Percentiles rank a stretch among this genome's conserved stretches.
phyloP scores from a whole-genome alignment of 2,888 invertebrate genomes.

The Heliconius ethilla region DNA sequence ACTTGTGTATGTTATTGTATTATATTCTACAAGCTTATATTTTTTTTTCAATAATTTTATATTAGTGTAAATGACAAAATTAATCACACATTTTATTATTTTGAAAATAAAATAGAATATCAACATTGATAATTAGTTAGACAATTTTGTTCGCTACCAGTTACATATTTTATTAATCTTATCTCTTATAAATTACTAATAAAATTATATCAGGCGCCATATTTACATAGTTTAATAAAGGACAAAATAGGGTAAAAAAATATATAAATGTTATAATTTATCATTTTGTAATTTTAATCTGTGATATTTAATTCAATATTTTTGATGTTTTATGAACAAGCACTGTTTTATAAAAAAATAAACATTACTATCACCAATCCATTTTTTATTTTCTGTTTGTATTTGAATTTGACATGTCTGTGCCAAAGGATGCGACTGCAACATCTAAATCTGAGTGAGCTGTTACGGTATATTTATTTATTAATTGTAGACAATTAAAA shows the following conservation, averaged over 20 bases:
- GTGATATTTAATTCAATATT: slow-evolving; percentile 32
- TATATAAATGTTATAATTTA: background rate
- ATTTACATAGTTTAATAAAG: background rate
- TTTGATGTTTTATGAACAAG: slow-evolving; percentile 12
- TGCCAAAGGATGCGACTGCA: slow-evolving; percentile 43
- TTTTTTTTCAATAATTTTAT: background rate
- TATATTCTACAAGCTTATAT: background rate
- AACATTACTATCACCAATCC: slow-evolving; percentile 10
- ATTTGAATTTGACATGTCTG: slow-evolving; percentile 47
- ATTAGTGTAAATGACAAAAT: background rate
- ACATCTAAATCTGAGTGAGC: slow-evolving; percentile 40
- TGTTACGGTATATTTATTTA: background rate
- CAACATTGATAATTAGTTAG: background rate
- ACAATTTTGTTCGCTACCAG: background rate
- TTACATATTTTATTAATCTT: background rate
- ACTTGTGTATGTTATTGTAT: background rate
- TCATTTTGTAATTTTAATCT: slow-evolving; percentile 27
- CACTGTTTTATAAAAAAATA: slow-evolving; percentile 13
- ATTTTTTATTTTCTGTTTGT: slow-evolving; percentile 21
- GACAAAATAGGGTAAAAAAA: slow-evolving; percentile 19
- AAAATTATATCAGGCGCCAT: background rate
- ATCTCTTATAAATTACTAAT: background rate
- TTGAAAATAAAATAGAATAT: background rate
- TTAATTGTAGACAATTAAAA: too few species aligned
- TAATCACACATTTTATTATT: background rate